Base-by-base conservation (phyloP, 2,113 vertebrate genomes). In the Oophaga pumilio region DNA sequence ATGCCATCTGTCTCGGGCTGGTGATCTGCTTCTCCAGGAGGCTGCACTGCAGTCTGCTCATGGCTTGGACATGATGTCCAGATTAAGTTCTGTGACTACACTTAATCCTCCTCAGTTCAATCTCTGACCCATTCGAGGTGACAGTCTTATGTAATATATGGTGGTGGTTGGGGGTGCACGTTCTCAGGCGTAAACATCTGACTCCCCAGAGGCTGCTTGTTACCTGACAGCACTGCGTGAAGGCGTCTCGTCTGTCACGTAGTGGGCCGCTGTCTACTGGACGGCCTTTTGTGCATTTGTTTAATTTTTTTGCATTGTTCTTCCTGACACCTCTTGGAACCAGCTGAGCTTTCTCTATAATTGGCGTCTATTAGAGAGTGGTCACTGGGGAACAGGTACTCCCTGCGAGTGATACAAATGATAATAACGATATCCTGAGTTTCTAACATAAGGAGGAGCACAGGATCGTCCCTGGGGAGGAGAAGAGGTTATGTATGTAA, bases 41-140 rank as follows among this genome's bases (percentile, higher is more conserved):
- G 26, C 18, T 33, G 33, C 28, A 22, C 43, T 49, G 22, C 64
- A 20, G 57, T 71, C 66, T n/a, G 24, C 2, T 57, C n/a, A 76
- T 4, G 17, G 71, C 17, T n/a, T 26, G 28, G 13, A 85, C 71
- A n/a, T 43, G 26, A 28, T 60, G 83, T 59, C 9, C 69, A 76
- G 71, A 62, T 76, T 85, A 62, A 76, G 71, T 13, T 49, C 56
- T 56, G 8, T 69, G 84, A 50, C 56, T 15, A 85, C 18, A 74
- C 43, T 14, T 59, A 76, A 64, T 85, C 33, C 84, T 17, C 26
- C 24, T 11, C 69, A 49, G 53, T 76, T 71, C 76, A 73, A 85
- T 76, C 84, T 85, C 26, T 76, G 26, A 43, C 18, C 66, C 53
- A 64, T 53, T 18, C 14, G 20, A 56, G 49, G 82, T 84, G 43